A percentile compares a stretch with the other conserved stretches of the same genome.
Conservation (phyloP, 1,140 invertebrate genomes). For the Ceratoteleas bidentatus region DNA sequence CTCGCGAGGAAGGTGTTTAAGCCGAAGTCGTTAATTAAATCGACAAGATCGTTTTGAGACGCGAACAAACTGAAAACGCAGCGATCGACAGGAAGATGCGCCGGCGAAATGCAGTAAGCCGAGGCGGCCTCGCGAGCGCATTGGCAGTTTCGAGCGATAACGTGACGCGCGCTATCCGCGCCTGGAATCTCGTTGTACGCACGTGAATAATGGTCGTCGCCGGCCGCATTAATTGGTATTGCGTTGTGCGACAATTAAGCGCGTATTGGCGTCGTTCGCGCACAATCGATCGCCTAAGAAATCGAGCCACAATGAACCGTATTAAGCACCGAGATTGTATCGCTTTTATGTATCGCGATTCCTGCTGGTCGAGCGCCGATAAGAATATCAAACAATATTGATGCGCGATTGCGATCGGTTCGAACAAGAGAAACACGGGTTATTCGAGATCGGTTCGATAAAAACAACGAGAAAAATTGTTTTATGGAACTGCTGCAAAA, state of each 20-base stretch:
- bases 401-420: too few relatives aligned
- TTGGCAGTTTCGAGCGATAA: slow-evolving; percentile 52
- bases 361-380: slow-evolving; percentile 21
- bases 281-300: slow-evolving; percentile 66
- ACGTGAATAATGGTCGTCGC: slow-evolving; percentile 56
- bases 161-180: slow-evolving; percentile 46
- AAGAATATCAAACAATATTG: slow-evolving; percentile 47
- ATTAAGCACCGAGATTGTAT: slow-evolving; percentile 39
- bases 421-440: too few relatives aligned
- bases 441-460: too few relatives aligned
- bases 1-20: too few relatives aligned
- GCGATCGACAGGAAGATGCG: slow-evolving; percentile 16
- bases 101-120: slow-evolving; percentile 25
- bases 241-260: slow-evolving; percentile 69
- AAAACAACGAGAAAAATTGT: too few relatives aligned
- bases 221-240: slow-evolving; percentile 68
- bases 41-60: too few relatives aligned
- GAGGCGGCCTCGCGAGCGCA: slow-evolving; percentile 28
- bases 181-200: slow-evolving; percentile 45
- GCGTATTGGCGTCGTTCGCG: slow-evolving; percentile 59
- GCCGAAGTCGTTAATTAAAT: too few relatives aligned
- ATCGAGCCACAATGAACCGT: slow-evolving; percentile 53
- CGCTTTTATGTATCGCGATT: slow-evolving; percentile 46
- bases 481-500: too few relatives aligned
- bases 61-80: too few relatives aligned